Base-by-base conservation (phyloP, 2,888 invertebrate species). In the Brachypalpus laphriformis region DNA sequence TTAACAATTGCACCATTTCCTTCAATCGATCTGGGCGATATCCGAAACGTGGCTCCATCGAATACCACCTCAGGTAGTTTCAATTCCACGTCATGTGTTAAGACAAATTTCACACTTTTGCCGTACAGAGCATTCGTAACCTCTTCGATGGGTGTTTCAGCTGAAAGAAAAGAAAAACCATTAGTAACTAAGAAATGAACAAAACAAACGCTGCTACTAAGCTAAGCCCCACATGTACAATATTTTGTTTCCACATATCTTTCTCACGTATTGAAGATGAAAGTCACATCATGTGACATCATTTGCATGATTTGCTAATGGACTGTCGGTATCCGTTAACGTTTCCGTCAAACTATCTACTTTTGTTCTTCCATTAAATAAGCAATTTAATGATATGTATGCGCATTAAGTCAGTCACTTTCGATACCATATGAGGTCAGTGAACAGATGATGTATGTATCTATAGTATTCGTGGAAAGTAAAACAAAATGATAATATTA, bases 71-170 rank as follows among this genome's bases (percentile, higher is more conserved):
- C 94, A 0, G 97, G 97, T 57, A 97, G 89, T 49, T 94, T 93
- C 42, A 97, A 87, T 88, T 95, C 95, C 90, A 97, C 92, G 89
- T 97, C 95, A 87, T 97, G 96, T 0, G 96, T 96, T 91, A 95
- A 95, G 22, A 97, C 92, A 89, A 97, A 97, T 88, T 95, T 94
- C 0, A 95, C 91, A 7, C 95, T 94, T 89, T 95, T 95, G 51
- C 94, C 94, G 88, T 95, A 95, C 0, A 97, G 90, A 0, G 95
- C 94, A 87, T 94, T 94, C 0, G 96, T 95, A 14, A 97, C 94
- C 92, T 96, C 96, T 92, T 96, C 95, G 70, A 96, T 91, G n/a
- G 95, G 95, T 18, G 94, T 93, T 90, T 93, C 94, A 81, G 80
- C 78, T 81, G 78, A 49, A 45, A 49, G 92, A 59, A 92, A 0